Conservation (phyloP, 2,888 invertebrate genomes). For the Mesoligia furuncula region DNA sequence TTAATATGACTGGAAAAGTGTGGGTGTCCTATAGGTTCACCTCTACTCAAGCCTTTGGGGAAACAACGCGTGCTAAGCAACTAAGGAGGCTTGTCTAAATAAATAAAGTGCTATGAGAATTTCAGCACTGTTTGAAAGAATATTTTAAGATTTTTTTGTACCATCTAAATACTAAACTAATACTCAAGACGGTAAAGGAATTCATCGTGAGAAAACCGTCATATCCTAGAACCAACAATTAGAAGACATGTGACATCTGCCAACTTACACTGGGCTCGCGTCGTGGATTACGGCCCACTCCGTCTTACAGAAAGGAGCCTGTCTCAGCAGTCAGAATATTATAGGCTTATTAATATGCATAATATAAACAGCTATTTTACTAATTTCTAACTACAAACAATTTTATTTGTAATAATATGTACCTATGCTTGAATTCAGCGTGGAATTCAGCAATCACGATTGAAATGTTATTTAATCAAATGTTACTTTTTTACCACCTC, state of each 20-base stretch:
- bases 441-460: neutral
- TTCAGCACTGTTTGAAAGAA: neutral
- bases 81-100: neutral
- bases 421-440: neutral
- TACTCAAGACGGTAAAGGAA: neutral
- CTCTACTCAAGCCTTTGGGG: neutral
- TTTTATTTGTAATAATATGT: too few relatives aligned
- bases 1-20: neutral
- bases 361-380: neutral
- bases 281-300: neutral
- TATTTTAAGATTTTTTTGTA: neutral
- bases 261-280: neutral
- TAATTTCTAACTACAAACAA: neutral
- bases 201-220: neutral
- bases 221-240: too few relatives aligned
- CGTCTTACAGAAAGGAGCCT: neutral
- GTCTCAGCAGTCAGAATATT: neutral
- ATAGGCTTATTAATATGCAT: neutral
- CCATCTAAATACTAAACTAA: neutral
- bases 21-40: neutral
- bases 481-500: conserved; percentile 8
- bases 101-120: neutral
- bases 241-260: neutral
- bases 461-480: neutral
- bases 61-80: neutral